Conservation (phyloP, 30 jellyfish, hydroid and myxozoan genomes). For the Pelagia noctiluca region DNA sequence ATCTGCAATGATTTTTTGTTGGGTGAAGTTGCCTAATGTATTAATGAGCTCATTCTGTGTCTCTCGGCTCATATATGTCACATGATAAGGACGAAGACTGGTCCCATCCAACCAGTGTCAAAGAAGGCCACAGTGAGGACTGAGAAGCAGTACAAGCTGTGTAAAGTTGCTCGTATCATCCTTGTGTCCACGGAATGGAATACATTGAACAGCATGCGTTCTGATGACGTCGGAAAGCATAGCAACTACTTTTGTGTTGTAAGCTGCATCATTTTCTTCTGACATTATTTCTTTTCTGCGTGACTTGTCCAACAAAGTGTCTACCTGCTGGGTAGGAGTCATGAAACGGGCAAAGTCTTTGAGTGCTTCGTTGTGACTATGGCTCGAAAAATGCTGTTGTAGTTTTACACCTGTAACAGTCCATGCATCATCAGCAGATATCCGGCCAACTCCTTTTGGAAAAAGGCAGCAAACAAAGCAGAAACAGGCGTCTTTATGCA, state of each 20-base stretch:
- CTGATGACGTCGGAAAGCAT: constrained; percentile 29
- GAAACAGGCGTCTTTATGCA: not conserved
- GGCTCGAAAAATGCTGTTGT: constrained; percentile 32
- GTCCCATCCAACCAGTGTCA: not conserved
- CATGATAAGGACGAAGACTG: constrained; percentile 21
- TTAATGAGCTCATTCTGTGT: constrained; percentile 33
- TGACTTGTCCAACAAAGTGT: constrained; percentile 44
- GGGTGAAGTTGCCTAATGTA: not conserved
- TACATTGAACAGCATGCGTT: constrained; percentile 23
- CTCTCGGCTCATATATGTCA: constrained; percentile 26
- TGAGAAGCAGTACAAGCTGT: constrained; percentile 13
- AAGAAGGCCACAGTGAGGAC: constrained; percentile 15
- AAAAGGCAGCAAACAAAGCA: constrained; percentile 17
- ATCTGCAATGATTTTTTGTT: not conserved
- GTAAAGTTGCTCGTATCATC: constrained; percentile 20
- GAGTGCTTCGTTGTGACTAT: constrained; percentile 37
- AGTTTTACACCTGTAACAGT: constrained; percentile 26
- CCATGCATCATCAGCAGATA: constrained; percentile 42
- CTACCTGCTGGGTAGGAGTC: constrained; percentile 41
- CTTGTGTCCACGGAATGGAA: constrained; percentile 25
- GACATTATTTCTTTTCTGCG: constrained; percentile 24
- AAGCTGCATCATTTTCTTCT: constrained; percentile 27
- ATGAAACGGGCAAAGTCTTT: constrained; percentile 41
- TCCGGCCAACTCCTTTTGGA: constrained; percentile 12
- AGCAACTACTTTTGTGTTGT: constrained; percentile 31